Evolutionary conservation across 2,113 vertebrate species (phyloP), one percentile per base, ranked within the genome.

Genomic region (Thamnaconus septentrionalis): DNA sequence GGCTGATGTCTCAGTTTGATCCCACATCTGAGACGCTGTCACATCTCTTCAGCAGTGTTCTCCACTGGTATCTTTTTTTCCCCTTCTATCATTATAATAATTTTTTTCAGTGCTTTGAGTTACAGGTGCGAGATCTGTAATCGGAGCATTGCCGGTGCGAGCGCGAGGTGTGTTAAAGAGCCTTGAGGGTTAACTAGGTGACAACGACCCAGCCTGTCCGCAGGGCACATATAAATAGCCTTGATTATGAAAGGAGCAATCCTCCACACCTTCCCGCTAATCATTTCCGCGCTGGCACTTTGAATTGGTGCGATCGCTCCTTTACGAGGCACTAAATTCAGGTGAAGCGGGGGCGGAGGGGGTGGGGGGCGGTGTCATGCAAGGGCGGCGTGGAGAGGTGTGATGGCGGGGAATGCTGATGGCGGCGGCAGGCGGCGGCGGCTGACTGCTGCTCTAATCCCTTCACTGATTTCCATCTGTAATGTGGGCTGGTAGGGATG

Each of bases 191-290:
- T 67, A 59, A 46, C 42, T 8, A 18, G 55, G 59, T 65, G 73
- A 82, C 71, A 73, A 70, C 49, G 73, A 80, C 65, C 63, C 53
- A 71, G 49, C 60, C 53, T 76, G 83, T 80, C 79, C 79, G 47
- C 31, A 50, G 42, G 56, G 31, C 40, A 49, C 48, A 52, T 70
- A 75, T 77, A 85, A 81, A 83, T 80, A 85, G 75, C 74, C 50
- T 61, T 83, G 70, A 80, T 84, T 73, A 72, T 73, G 70, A 85
- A 85, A 82, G 70, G 75, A 85, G 61, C 64, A 77, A 65, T 81
- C 78, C 69, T 70, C 71, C 73, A 61, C 81, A 86, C 79, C 77
- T 88, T 74, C 68, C 50, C 76, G 57, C 76, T 90, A 89, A 89
- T 85, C 82, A 78, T 78, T 88, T 80, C 83, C 81, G 66, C 64